phyloP scores from a whole-genome alignment of 2,888 invertebrate species.

The Leptopilina myrica region DNA sequence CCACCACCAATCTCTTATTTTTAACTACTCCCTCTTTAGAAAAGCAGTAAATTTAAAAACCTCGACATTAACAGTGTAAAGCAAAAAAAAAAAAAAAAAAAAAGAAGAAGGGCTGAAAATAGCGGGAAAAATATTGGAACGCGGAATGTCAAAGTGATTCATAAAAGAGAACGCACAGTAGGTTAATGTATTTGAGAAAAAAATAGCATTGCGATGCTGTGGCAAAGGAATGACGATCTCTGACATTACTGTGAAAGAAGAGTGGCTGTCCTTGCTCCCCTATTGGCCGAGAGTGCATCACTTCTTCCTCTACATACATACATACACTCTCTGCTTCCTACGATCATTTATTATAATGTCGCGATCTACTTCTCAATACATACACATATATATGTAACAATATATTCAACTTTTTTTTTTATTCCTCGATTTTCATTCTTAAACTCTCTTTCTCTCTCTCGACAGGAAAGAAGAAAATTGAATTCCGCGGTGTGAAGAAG shows the following conservation, averaged over 20 bases:
- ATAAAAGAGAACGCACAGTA: slow-evolving; percentile 3
- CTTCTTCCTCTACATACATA: slow-evolving; percentile 42
- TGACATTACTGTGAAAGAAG: slow-evolving; percentile 50
- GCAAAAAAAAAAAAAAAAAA: too few species aligned
- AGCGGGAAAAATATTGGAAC: background rate
- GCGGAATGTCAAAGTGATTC: background rate
- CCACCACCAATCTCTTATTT: too few species aligned
- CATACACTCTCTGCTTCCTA: slow-evolving; percentile 43
- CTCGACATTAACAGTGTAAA: too few species aligned
- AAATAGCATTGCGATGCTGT: background rate
- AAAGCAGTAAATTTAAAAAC: too few species aligned
- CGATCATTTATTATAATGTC: slow-evolving; percentile 48
- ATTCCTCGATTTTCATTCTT: slow-evolving; percentile 44
- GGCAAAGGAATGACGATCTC: slow-evolving; percentile 29
- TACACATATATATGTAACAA: slow-evolving; percentile 20
- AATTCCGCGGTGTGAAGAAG: slow-evolving; percentile 21
- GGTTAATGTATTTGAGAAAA: slow-evolving; percentile 27
- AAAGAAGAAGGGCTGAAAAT: too few species aligned
- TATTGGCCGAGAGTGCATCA: slow-evolving; percentile 54
- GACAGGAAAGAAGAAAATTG: slow-evolving; percentile 53
- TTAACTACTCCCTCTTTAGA: too few species aligned
- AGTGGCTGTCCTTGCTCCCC: slow-evolving; percentile 60
- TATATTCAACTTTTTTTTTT: slow-evolving; percentile 35
- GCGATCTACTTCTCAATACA: slow-evolving; percentile 54
- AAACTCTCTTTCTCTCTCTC: background rate